Conservation (phyloP, 2,888 invertebrate genomes). For the Meiosimyza platycephala region DNA sequence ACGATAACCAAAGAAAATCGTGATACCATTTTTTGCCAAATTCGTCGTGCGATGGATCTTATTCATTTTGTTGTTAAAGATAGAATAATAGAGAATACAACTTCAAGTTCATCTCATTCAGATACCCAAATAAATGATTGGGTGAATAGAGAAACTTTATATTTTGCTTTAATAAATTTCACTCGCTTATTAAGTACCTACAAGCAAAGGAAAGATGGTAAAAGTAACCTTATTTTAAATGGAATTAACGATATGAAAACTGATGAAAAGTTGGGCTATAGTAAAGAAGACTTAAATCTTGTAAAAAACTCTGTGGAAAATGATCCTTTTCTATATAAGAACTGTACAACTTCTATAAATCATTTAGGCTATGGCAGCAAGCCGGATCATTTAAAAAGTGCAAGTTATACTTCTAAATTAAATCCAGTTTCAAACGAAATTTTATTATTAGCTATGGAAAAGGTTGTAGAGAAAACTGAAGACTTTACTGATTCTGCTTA, state of each 20-base stretch:
- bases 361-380: no score
- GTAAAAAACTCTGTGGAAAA: no score
- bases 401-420: not conserved
- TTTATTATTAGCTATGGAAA: slow-evolving; percentile 86
- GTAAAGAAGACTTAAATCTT: no score
- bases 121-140: slow-evolving; percentile 68
- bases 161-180: slow-evolving; percentile 81
- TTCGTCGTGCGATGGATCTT: slow-evolving; percentile 96
- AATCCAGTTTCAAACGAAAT: slow-evolving; percentile 24
- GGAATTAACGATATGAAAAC: slow-evolving; percentile 26
- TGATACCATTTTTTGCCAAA: slow-evolving; percentile 98
- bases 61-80: slow-evolving; percentile 98
- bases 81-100: slow-evolving; percentile 77
- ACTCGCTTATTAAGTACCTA: slow-evolving; percentile 84
- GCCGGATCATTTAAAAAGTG: no score
- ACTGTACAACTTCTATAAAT: no score
- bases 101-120: slow-evolving; percentile 44
- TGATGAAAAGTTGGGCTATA: slow-evolving; percentile 12
- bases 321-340: no score
- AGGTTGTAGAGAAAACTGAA: slow-evolving; percentile 93
- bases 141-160: slow-evolving; percentile 78
- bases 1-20: slow-evolving; percentile 93
- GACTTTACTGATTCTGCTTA: slow-evolving; percentile 99
- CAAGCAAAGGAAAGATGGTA: slow-evolving; percentile 42
- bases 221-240: slow-evolving; percentile 46